Percentiles rank a stretch among this genome's conserved stretches.
Evolutionary conservation across 2,888 invertebrate genomes (phyloP).

Genomic region (Cristatella mucedo): DNA sequence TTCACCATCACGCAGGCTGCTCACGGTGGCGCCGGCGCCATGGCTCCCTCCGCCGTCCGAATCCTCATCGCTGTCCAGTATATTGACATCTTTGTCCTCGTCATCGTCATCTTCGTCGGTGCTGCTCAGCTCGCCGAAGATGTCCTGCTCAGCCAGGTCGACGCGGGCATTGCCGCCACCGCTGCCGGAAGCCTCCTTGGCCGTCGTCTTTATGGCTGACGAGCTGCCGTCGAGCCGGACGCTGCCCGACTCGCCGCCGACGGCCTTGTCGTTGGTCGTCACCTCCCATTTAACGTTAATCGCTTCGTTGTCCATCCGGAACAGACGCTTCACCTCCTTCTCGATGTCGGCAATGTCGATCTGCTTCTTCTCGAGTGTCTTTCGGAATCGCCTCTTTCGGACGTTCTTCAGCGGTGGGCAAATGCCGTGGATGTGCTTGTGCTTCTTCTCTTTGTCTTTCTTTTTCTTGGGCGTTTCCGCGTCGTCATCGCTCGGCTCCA

Average conservation of each 20-base stretch:
- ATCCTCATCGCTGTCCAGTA: slow-evolving; percentile 55
- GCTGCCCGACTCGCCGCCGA: slow-evolving; percentile 9
- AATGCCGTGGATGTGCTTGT: slow-evolving; percentile 46
- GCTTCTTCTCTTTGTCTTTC: slow-evolving; percentile 19
- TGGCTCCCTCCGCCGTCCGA: slow-evolving; percentile 16
- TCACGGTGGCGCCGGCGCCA: too few relatives aligned
- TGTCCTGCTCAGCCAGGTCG: slow-evolving; percentile 56
- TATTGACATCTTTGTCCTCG: slow-evolving; percentile 47
- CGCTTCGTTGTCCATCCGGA: slow-evolving; percentile 79
- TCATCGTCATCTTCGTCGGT: slow-evolving; percentile 58
- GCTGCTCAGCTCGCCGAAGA: slow-evolving; percentile 80
- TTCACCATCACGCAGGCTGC: too few relatives aligned
- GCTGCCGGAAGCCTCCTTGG: neutral
- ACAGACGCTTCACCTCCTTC: slow-evolving; percentile 80
- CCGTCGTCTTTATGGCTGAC: neutral
- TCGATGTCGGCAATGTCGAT: slow-evolving; percentile 61
- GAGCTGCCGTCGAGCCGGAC: neutral
- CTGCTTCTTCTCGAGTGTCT: slow-evolving; percentile 79
- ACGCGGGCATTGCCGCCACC: neutral
- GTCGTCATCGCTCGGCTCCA: slow-evolving; percentile 19
- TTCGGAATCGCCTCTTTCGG: slow-evolving; percentile 72
- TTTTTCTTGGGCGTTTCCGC: slow-evolving; percentile 24
- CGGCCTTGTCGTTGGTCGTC: slow-evolving; percentile 19
- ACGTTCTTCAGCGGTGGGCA: slow-evolving; percentile 92
- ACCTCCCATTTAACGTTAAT: slow-evolving; percentile 35